These are phyloP conservation scores for Anisognathus igniventris DNA, from an alignment of 2,797 vertebrate species.

Conservation along the genomic window DNA sequence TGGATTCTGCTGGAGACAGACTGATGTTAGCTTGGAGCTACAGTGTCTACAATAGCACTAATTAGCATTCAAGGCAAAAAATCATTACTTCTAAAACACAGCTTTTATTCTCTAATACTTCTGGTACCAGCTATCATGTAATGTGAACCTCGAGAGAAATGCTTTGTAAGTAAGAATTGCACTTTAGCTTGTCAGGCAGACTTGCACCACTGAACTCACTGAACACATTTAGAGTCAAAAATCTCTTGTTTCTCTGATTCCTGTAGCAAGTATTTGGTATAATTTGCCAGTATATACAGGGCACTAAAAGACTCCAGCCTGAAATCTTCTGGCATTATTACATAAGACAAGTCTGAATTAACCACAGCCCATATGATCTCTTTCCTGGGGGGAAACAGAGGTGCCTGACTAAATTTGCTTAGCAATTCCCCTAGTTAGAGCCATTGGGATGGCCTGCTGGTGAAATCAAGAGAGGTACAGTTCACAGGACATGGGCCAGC, in stretches of 20 bases:
- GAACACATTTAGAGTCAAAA: background rate
- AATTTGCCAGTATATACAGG: background rate
- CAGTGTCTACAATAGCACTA: background rate
- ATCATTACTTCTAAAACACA: background rate
- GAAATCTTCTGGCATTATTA: background rate
- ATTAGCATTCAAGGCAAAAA: background rate
- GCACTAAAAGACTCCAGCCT: background rate
- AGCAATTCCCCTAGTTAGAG: background rate
- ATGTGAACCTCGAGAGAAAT: background rate
- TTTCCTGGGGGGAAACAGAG: background rate
- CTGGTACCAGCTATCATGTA: background rate
- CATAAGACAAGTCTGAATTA: background rate
- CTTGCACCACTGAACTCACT: background rate
- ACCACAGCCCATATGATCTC: background rate
- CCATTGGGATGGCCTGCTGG: background rate
- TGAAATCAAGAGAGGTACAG: background rate
- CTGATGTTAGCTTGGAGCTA: background rate
- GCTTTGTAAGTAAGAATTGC: background rate
- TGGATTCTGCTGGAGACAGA: background rate
- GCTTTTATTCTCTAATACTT: background rate
- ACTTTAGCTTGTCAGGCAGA: background rate
- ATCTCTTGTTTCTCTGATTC: background rate
- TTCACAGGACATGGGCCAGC: background rate
- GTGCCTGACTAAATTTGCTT: background rate
- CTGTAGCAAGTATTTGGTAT: background rate